Conservation (phyloP, 2,797 vertebrate genomes). For the Ambastaia sidthimunki region DNA sequence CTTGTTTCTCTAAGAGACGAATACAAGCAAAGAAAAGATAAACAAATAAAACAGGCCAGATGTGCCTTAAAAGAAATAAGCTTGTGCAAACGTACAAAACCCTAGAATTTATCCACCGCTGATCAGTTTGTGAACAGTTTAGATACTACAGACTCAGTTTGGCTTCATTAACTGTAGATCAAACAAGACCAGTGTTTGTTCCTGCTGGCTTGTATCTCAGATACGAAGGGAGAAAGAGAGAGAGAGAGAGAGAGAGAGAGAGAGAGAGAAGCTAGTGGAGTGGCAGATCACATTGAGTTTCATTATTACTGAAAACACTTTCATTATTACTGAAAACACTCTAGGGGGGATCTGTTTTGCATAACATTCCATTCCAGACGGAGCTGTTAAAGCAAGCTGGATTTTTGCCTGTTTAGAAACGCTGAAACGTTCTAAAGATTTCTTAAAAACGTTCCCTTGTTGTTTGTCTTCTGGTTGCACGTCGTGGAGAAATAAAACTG, state of each 20-base stretch:
- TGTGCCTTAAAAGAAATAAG: background rate
- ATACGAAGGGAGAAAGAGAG: background rate
- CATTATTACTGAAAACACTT: conserved; percentile 2
- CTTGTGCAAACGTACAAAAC: too few species aligned
- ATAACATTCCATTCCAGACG: background rate
- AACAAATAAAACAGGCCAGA: background rate
- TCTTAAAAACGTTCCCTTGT: background rate
- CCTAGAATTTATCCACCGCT: too few species aligned
- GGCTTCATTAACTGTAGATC: conserved; percentile 7
- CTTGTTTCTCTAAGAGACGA: conserved; percentile 23
- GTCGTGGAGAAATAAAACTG: background rate
- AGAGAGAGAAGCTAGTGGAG: background rate
- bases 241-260: background rate
- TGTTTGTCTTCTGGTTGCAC: background rate
- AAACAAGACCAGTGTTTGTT: conserved; percentile 29
- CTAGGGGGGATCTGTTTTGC: background rate
- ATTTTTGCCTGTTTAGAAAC: background rate
- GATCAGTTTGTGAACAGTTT: too few species aligned
- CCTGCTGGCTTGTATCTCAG: background rate
- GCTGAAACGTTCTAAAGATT: background rate
- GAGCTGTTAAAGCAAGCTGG: too few species aligned
- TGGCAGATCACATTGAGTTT: background rate
- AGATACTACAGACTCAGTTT: background rate
- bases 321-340: conserved; percentile 2
- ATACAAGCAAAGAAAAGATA: conserved; percentile 11